Conservation (phyloP, 2,888 invertebrate genomes). For the Aquatica leii region DNA sequence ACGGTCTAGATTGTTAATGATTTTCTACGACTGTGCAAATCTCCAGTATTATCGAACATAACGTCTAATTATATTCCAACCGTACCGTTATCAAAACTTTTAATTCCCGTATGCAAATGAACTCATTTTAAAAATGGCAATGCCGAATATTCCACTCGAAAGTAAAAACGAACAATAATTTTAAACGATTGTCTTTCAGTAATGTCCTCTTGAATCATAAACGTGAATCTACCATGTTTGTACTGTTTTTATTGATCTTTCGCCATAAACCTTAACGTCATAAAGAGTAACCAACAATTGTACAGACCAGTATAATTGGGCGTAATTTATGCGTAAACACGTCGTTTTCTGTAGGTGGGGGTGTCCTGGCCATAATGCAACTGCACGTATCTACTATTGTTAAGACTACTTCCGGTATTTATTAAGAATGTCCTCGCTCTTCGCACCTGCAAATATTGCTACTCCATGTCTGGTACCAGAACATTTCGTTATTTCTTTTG, state of each 20-base stretch:
- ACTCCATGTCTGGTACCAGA: neutral
- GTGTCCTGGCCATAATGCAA: conserved; percentile 54
- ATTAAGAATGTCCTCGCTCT: conserved; percentile 31
- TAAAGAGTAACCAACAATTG: conserved; percentile 34
- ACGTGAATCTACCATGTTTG: conserved; percentile 4
- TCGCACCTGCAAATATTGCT: conserved; percentile 27
- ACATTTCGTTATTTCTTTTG: no score
- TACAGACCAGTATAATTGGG: conserved; percentile 45
- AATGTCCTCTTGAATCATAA: neutral
- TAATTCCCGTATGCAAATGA: conserved; percentile 35
- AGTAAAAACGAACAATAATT: no score
- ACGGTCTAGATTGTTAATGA: conserved; percentile 36
- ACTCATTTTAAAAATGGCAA: conserved; percentile 13
- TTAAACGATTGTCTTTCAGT: neutral
- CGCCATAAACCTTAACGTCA: conserved; percentile 40
- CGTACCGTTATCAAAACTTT: conserved; percentile 32
- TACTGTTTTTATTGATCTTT: conserved; percentile 41
- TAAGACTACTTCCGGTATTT: conserved; percentile 57
- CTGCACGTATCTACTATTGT: conserved; percentile 58
- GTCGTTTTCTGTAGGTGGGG: conserved; percentile 48
- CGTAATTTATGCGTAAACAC: conserved; percentile 55
- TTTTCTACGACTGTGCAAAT: conserved; percentile 38
- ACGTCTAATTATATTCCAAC: conserved; percentile 31
- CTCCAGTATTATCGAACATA: conserved; percentile 42
- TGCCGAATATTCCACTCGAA: no score